Percentiles rank a stretch among this genome's conserved stretches.
Conservation (phyloP, 2,888 invertebrate species). For the Amblyjoppa fuscipennis region DNA sequence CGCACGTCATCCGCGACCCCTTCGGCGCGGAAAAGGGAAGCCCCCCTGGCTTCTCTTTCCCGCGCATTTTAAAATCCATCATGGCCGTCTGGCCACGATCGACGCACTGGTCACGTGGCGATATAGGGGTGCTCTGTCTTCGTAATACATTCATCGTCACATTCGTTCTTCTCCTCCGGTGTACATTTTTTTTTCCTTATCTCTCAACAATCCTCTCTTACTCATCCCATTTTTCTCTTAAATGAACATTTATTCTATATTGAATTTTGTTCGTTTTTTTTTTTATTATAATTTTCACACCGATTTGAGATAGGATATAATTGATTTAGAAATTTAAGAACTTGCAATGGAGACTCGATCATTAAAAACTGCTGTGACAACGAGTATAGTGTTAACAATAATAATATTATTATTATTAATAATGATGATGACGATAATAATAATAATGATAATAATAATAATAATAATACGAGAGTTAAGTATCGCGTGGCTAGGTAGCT, state of each 20-base stretch:
- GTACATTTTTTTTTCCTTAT: slow-evolving; percentile 44
- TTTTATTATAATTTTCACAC: not conserved
- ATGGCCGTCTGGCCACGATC: slow-evolving; percentile 71
- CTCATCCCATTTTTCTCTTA: slow-evolving; percentile 34
- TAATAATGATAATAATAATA: slow-evolving; percentile 2
- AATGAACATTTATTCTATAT: not conserved
- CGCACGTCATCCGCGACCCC: slow-evolving; percentile 68
- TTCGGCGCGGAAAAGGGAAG: slow-evolving; percentile 34
- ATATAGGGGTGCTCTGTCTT: slow-evolving; percentile 79
- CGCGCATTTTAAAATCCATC: slow-evolving; percentile 82
- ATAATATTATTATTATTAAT: slow-evolving; percentile 65
- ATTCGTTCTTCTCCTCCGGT: slow-evolving; percentile 66
- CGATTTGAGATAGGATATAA: not conserved
- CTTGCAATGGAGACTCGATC: slow-evolving; percentile 73
- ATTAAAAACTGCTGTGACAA: slow-evolving; percentile 74
- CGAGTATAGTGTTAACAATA: not conserved
- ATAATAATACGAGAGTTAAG: slow-evolving; percentile 81
- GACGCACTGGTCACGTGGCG: slow-evolving; percentile 81
- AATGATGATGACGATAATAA: slow-evolving; percentile 18
- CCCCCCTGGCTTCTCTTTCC: slow-evolving; percentile 69
- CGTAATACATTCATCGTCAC: slow-evolving; percentile 76
- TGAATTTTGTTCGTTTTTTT: not conserved
- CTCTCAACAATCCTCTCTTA: slow-evolving; percentile 4
- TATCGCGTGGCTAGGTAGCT: slow-evolving; percentile 75
- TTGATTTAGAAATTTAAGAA: not conserved